Conservation (phyloP, 2,797 vertebrate genomes). For the Nyctalus aviator region DNA sequence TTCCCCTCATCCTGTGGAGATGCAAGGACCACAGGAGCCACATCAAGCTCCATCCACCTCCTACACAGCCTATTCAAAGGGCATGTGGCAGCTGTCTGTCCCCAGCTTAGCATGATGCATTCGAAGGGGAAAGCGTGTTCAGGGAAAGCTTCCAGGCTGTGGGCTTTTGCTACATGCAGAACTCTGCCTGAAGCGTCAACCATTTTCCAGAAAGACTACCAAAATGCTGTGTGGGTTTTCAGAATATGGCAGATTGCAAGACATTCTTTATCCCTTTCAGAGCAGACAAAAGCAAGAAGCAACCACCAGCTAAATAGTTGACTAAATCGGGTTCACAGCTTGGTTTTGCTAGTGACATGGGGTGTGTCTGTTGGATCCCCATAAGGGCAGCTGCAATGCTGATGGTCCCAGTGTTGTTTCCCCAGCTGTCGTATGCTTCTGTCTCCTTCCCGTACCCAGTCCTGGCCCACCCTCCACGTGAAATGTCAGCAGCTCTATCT, state of each 20-base stretch:
- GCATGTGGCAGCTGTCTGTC: constrained; percentile 16
- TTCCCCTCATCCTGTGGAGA: neutral
- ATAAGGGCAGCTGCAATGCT: neutral
- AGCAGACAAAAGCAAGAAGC: constrained; percentile 38
- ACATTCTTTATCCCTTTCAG: neutral
- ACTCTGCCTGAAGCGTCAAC: constrained; percentile 9
- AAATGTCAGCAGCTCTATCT: constrained; percentile 56
- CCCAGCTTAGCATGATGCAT: neutral
- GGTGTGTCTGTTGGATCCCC: neutral
- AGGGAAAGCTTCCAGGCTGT: constrained; percentile 29
- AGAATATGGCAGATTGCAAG: constrained; percentile 6
- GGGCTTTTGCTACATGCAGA: neutral
- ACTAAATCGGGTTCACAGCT: neutral
- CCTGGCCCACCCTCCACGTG: neutral
- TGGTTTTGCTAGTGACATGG: neutral
- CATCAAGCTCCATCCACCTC: neutral
- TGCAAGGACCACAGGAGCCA: neutral
- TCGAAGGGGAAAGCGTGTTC: neutral
- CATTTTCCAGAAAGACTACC: constrained; percentile 5
- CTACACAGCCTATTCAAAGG: constrained; percentile 50
- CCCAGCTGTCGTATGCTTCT: neutral
- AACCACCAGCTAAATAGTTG: constrained; percentile 16
- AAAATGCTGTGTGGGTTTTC: neutral
- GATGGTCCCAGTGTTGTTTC: neutral
- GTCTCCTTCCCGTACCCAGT: neutral